A percentile compares a stretch with the other conserved stretches of the same genome.
Conservation (phyloP, 2,888 invertebrate genomes). For the Cistogaster globosa region DNA sequence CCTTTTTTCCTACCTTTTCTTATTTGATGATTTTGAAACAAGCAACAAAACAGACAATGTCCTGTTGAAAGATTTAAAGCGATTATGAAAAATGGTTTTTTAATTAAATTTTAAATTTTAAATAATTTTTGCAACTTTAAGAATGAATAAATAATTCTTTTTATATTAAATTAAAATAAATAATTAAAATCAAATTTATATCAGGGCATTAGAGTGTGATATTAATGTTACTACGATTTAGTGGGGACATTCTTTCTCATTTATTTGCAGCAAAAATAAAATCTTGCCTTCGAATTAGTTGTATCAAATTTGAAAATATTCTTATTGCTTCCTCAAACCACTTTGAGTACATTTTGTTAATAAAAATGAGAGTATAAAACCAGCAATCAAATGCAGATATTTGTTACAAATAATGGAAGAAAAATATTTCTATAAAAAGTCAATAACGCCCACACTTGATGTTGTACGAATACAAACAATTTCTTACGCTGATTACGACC, state of each 20-base stretch:
- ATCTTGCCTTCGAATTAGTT: background rate
- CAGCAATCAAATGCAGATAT: slow-evolving; percentile 62
- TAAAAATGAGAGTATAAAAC: background rate
- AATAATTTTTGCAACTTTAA: too few relatives aligned
- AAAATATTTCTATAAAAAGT: slow-evolving; percentile 22
- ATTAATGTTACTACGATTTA: too few relatives aligned
- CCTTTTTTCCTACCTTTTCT: background rate
- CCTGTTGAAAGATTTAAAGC: background rate
- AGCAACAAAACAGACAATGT: slow-evolving; percentile 2
- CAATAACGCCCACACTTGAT: slow-evolving; percentile 52
- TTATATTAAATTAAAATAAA: too few relatives aligned
- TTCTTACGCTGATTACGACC: slow-evolving; percentile 52
- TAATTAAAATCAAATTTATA: too few relatives aligned
- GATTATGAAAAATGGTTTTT: too few relatives aligned
- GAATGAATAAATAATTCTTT: too few relatives aligned
- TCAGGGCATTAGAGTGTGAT: too few relatives aligned
- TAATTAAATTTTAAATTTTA: background rate
- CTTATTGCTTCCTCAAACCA: background rate
- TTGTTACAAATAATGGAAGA: slow-evolving; percentile 38
- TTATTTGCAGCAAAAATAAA: background rate
- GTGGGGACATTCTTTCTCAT: too few relatives aligned
- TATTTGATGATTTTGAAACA: background rate
- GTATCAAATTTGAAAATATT: background rate
- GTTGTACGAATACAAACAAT: slow-evolving; percentile 34
- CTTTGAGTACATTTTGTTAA: background rate